Evolutionary conservation across 2,113 vertebrate genomes (phyloP), one percentile per base, ranked within the genome.

Genomic region (Malurus alboscapulatus): DNA sequence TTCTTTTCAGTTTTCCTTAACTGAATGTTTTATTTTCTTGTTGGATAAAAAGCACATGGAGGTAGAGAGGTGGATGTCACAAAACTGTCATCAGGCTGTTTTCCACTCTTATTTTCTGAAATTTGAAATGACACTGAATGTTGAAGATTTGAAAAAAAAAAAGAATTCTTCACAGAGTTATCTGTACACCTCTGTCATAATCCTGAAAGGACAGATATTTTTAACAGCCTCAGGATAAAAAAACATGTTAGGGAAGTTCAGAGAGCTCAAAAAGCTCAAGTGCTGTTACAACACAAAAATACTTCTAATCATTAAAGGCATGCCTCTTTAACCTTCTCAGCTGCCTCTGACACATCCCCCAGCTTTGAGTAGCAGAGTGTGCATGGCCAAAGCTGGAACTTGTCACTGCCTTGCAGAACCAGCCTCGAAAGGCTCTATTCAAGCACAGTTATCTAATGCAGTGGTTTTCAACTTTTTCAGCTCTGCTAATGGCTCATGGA

Each of bases 141-240:
- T 80, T 83, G 87, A 94, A 91, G 62, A 73, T 87, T 59, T 34
- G 7, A 6, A 61, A 58, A 69, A 77, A 57, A 83, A 69, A 77
- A 14, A 26, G 47, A 65, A 38, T 11, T 88, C 53, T 94, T 93
- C 59, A 66, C 59, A 81, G 72, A 95, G 47, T 47, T 96, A 74
- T 95, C 92, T 90, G 72, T 74, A 94, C 83, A 96, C 94, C 90
- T 95, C 96, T 95, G 92, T 93, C 83, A 90, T 69, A 83, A 55
- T 84, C 79, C 88, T 94, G 59, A 95, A 95, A 95, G 40, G 19
- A 81, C 26, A 81, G 65, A 86, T 62, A 92, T 92, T 96, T 93
- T 90, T 95, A 94, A 93, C 73, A 86, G 80, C 76, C 76, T 92
- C 68, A 34, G 83, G 92, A 93, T 91, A 86, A 92, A 94, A 94